Evolutionary conservation across 2,113 vertebrate species (phyloP).

Genomic region (Odocoileus hemionus): DNA sequence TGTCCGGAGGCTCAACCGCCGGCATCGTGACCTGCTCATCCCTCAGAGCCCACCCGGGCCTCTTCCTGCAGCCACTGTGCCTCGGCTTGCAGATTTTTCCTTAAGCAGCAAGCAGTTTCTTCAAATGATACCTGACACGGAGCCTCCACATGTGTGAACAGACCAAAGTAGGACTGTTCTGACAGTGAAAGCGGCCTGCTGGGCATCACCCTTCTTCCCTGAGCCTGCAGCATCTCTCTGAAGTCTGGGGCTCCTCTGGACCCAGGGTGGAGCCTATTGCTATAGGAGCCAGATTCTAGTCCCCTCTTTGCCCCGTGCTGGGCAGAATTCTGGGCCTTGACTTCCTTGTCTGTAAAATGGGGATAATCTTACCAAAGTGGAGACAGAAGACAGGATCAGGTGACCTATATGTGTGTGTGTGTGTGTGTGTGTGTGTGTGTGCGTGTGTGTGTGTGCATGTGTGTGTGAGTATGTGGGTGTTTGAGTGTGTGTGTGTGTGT

Average conservation of each 20-base stretch:
- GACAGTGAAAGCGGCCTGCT: accelerated
- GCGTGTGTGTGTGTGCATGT: not conserved
- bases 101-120: not conserved
- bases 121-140: not conserved
- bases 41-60: not conserved
- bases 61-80: not conserved
- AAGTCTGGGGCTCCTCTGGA: not conserved
- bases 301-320: not conserved
- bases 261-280: not conserved
- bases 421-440: not conserved
- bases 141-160: accelerated
- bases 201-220: accelerated
- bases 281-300: not conserved
- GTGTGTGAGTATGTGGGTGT: no score
- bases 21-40: not conserved
- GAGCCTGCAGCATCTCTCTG: not conserved
- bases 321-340: not conserved
- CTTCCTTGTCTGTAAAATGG: not conserved
- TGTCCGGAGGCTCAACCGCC: not conserved
- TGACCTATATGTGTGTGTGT: not conserved
- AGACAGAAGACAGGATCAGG: not conserved
- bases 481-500: not conserved
- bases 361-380: not conserved
- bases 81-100: not conserved
- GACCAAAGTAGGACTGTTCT: accelerated